Evolutionary conservation across 2,797 vertebrate genomes (phyloP).

Genomic region (Sylvilagus floridanus): DNA sequence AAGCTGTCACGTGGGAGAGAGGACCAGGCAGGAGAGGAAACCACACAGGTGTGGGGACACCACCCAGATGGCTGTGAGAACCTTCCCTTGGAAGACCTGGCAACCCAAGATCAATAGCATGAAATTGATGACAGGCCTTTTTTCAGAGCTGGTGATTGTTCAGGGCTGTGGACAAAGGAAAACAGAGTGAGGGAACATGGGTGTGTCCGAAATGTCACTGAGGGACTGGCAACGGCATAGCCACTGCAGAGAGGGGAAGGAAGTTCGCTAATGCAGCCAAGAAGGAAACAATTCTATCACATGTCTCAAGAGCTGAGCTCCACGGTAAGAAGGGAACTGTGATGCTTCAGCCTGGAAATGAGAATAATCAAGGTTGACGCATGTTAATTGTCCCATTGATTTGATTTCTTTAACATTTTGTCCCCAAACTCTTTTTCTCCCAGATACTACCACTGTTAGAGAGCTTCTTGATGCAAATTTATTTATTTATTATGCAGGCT

Average conservation of each 20-base stretch:
- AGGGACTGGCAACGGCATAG: neutral
- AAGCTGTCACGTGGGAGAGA: neutral
- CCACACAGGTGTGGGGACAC: neutral
- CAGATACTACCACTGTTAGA: neutral
- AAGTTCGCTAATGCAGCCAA: neutral
- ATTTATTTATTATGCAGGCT: constrained; percentile 10
- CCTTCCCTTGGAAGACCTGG: neutral
- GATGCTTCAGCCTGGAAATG: neutral
- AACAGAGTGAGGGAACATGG: neutral
- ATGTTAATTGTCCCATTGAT: neutral
- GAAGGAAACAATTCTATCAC: neutral
- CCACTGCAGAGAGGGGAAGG: neutral
- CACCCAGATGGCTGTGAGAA: neutral
- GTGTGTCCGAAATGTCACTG: neutral
- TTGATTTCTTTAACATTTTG: constrained; percentile 51
- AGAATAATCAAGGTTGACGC: neutral
- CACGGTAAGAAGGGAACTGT: neutral
- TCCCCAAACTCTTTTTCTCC: neutral
- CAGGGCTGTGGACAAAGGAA: neutral
- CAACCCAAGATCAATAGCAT: neutral
- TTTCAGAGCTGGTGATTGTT: neutral
- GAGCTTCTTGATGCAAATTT: neutral
- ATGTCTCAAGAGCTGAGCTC: constrained; percentile 23
- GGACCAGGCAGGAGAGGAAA: neutral
- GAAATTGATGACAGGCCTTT: neutral